Evolutionary conservation across 2,797 vertebrate species (phyloP), one percentile per base, ranked within the genome.

Genomic region (Spondyliosoma cantharus): DNA sequence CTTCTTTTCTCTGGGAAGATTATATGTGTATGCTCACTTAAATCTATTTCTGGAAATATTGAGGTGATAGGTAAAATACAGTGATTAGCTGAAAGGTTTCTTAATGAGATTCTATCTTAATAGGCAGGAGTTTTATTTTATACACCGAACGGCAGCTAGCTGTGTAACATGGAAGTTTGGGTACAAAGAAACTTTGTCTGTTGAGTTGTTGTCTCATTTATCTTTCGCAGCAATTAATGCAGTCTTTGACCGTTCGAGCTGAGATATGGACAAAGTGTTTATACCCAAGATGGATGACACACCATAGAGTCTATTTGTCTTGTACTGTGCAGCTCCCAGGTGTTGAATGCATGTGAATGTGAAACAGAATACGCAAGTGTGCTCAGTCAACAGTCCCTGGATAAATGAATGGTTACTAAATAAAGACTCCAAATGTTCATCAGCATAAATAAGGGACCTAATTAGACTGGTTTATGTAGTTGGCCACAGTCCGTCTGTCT

Each of bases 141-240:
- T 29, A 43, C 25, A 17, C n/a, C 7, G 0, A 16, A 45, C 7
- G 4, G 3, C 20, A 60, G 20, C 60, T 14, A 53, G 48, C 74
- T 58, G 67, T 76, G 72, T 19, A 43, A 25, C 32, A 27, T 12
- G 1, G 24, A 76, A 65, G 59, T 71, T 52, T 75, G 25, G 5
- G 14, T 43, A 19, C 56, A 68, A 46, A 74, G 57, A 68, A 70
- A 45, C 53, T 27, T 25, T 13, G 27, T 32, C 45, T 57, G 52
- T 29, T 64, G n/a, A n/a, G 43, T 20, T 69, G 58, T 79, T 61
- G 60, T 70, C 66, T 78, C 27, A 9, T 75, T 80, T 45, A 54
- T 76, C 37, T 46, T 11, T n/a, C 59, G 80, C 53, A 25, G 52
- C 81, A 87, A 85, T 87, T 74, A 87, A 71, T 82, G 68, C 74